phyloP scores from a whole-genome alignment of 2,888 invertebrate genomes.

The Cheilosia grossa region DNA sequence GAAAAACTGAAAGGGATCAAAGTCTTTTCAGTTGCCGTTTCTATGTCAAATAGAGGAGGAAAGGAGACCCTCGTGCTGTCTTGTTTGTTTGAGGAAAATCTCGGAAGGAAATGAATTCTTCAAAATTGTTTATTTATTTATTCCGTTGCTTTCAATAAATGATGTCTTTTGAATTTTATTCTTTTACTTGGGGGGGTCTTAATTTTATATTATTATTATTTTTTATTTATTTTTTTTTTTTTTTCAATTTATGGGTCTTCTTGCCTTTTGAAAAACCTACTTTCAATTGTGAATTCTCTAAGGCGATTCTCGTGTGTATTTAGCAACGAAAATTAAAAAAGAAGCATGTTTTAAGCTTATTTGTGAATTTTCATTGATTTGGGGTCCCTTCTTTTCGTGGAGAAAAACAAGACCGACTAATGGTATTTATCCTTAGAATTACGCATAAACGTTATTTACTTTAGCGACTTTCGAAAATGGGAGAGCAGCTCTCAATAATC shows the following conservation, averaged over 20 bases:
- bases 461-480: neutral
- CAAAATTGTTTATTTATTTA: conserved; percentile 70
- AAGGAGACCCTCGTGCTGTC: conserved; percentile 37
- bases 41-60: conserved; percentile 1
- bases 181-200: conserved; percentile 39
- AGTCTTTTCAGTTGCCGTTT: conserved; percentile 51
- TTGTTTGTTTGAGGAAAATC: conserved; percentile 62
- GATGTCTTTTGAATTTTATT: conserved; percentile 59
- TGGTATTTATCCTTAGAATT: conserved; percentile 22
- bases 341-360: conserved; percentile 47
- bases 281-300: conserved; percentile 18
- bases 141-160: conserved; percentile 57
- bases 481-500: neutral
- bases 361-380: conserved; percentile 50
- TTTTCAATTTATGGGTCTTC: neutral
- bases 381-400: neutral
- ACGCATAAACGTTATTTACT: neutral
- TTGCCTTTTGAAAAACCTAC: neutral
- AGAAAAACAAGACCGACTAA: conserved; percentile 1
- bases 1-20: conserved; percentile 66
- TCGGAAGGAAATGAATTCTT: conserved; percentile 67
- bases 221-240: conserved; percentile 9
- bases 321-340: conserved; percentile 12
- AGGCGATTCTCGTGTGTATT: conserved; percentile 53
- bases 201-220: conserved; percentile 37